A percentile compares a stretch with the other conserved stretches of the same genome.
Conservation (phyloP, 2,113 vertebrate genomes). For the Castor canadensis region DNA sequence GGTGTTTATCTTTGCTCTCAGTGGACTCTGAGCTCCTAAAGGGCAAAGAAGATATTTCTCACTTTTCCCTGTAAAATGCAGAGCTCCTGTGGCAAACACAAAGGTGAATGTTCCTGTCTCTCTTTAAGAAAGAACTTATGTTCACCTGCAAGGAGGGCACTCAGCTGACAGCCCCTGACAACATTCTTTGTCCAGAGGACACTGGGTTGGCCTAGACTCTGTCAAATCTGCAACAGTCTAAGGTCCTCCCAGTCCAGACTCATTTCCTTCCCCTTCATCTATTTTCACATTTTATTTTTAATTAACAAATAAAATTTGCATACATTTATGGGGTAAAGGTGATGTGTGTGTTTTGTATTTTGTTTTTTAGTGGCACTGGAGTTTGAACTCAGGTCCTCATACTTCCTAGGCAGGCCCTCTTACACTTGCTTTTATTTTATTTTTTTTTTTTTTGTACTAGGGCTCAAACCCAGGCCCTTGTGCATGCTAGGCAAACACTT, state of each 20-base stretch:
- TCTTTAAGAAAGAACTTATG: neutral
- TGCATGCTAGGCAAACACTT: no score
- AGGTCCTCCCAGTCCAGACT: neutral
- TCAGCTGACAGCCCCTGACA: neutral
- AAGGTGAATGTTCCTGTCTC: neutral
- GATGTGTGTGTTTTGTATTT: no score
- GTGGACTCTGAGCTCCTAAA: neutral
- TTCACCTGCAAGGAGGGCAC: neutral
- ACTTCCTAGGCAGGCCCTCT: no score
- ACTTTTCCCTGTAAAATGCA: neutral
- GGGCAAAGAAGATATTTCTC: neutral
- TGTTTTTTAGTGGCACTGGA: no score
- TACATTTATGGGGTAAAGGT: no score
- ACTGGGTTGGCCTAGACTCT: neutral
- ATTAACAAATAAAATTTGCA: neutral
- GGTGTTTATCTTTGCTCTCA: neutral
- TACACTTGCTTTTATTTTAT: no score
- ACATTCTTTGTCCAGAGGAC: neutral
- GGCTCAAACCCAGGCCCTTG: no score
- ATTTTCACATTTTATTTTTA: no score
- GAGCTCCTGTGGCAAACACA: neutral
- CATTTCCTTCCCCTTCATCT: neutral
- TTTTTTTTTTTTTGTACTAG: no score
- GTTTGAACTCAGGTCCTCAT: no score
- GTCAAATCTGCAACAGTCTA: neutral